These are phyloP conservation scores for Cossypha dichroa DNA, from an alignment of 2,797 vertebrate genomes.

Conservation along the genomic window DNA sequence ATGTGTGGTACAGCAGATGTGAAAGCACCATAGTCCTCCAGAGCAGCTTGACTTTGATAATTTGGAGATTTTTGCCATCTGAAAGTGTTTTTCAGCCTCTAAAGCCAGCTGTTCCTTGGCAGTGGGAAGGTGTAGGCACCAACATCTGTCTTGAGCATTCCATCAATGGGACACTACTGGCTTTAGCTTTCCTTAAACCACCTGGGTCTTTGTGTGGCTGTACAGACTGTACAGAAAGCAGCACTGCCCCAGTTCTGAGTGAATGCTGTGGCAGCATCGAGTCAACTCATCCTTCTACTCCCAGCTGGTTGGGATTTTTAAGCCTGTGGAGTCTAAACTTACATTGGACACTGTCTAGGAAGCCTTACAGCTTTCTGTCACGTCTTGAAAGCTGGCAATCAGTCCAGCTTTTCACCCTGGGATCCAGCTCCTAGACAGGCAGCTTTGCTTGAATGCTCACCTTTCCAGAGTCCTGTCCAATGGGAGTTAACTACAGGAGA, in stretches of 20 bases:
- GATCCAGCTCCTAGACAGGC: not conserved
- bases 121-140: not conserved
- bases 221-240: not conserved
- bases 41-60: not conserved
- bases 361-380: not conserved
- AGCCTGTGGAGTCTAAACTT: not conserved
- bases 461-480: not conserved
- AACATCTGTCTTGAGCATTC: not conserved
- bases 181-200: not conserved
- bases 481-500: not conserved
- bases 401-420: not conserved
- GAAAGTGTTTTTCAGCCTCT: not conserved
- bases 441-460: not conserved
- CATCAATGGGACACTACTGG: not conserved
- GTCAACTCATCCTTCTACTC: not conserved
- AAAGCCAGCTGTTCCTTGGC: not conserved
- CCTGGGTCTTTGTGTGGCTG: not conserved
- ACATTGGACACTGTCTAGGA: not conserved
- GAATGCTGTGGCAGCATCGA: not conserved
- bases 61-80: not conserved
- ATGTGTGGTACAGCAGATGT: not conserved
- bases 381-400: not conserved
- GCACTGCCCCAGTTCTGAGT: not conserved
- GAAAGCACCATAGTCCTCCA: not conserved
- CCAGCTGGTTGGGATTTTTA: not conserved